Evolutionary conservation across 2,113 vertebrate genomes (phyloP).

Genomic region (Phrynosoma blainvillii): DNA sequence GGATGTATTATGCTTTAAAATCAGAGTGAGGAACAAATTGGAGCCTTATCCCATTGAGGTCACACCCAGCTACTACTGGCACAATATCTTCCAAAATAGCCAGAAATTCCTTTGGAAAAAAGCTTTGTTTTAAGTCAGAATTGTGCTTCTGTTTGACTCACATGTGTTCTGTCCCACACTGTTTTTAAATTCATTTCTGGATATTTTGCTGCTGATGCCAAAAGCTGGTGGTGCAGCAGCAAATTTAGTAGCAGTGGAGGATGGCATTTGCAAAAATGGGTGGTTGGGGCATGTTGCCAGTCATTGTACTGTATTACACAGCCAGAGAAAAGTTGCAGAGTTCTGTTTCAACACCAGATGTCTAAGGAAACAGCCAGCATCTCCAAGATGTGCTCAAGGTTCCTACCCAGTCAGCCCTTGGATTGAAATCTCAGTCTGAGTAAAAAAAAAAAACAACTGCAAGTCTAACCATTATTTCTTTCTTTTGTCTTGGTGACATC

Average conservation of each 20-base stretch:
- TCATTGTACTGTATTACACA: background rate
- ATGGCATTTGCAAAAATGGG: background rate
- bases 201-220: background rate
- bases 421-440: no score
- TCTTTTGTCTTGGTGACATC: background rate
- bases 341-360: background rate
- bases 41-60: no score
- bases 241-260: background rate
- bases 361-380: background rate
- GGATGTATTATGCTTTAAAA: no score
- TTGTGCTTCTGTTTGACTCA: background rate
- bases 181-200: background rate
- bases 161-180: background rate
- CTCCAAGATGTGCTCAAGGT: background rate
- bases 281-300: background rate
- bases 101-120: background rate
- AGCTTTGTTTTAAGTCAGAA: background rate
- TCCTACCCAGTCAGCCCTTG: background rate
- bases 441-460: no score
- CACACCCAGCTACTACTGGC: no score
- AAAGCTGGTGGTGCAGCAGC: background rate
- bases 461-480: background rate
- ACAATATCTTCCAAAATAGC: background rate
- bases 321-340: background rate
- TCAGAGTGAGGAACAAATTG: no score